A percentile compares a stretch with the other conserved stretches of the same genome.
Conservation (phyloP, 2,888 invertebrate genomes). For the Pedicia rivosa region DNA sequence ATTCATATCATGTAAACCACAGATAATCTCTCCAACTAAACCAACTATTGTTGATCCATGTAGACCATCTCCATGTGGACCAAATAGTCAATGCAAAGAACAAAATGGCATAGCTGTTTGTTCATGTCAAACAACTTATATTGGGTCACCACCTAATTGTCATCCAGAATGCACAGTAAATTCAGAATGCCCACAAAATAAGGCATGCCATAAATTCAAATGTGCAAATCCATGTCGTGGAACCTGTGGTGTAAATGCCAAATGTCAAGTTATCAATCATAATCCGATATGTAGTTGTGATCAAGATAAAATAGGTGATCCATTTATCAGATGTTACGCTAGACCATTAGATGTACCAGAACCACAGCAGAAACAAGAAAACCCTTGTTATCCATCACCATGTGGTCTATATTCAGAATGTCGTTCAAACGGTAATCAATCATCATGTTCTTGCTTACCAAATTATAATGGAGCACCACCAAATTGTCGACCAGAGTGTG, state of each 20-base stretch:
- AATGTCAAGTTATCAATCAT: conserved; percentile 66
- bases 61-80: conserved; percentile 63
- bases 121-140: conserved; percentile 53
- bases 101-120: conserved; percentile 58
- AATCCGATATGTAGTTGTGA: conserved; percentile 70
- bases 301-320: conserved; percentile 58
- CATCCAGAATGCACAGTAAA: conserved; percentile 72
- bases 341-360: conserved; percentile 18
- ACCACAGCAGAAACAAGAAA: conserved; percentile 21
- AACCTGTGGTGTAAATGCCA: conserved; percentile 60
- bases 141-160: conserved; percentile 67
- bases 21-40: conserved; percentile 19
- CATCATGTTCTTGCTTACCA: conserved; percentile 39
- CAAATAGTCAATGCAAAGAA: conserved; percentile 60
- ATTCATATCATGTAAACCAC: conserved; percentile 35
- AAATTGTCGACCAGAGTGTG: conserved; percentile 47
- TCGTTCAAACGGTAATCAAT: conserved; percentile 36
- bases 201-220: conserved; percentile 67
- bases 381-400: conserved; percentile 57
- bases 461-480: conserved; percentile 53
- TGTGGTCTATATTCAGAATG: conserved; percentile 57
- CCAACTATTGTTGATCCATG: conserved; percentile 37
- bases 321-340: conserved; percentile 50
- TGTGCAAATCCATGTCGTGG: conserved; percentile 71
- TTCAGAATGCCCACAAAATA: conserved; percentile 61